A percentile compares a stretch with the other conserved stretches of the same genome.
phyloP scores from a whole-genome alignment of 2,888 invertebrate genomes.

The Serripes groenlandicus region DNA sequence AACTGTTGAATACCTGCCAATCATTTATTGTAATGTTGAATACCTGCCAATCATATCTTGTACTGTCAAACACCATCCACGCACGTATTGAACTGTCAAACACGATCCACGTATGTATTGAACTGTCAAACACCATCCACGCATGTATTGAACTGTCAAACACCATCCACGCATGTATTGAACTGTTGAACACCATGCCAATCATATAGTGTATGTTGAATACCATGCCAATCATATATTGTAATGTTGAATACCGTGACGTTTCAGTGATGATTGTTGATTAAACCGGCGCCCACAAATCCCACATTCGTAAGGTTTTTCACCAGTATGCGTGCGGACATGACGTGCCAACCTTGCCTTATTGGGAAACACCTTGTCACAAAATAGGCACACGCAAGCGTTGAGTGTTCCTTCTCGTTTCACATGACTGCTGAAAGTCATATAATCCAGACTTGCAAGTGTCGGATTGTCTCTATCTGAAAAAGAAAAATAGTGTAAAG shows the following conservation, averaged over 20 bases:
- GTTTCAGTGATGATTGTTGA: conserved; percentile 7
- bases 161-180: neutral
- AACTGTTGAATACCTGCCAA: no score
- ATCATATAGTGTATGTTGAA: neutral
- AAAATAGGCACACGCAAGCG: neutral
- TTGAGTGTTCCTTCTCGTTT: no score
- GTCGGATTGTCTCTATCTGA: neutral
- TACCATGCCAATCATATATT: neutral
- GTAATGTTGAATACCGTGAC: conserved; percentile 15
- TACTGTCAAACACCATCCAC: neutral
- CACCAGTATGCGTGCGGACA: conserved; percentile 13
- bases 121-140: neutral
- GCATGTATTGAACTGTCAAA: neutral
- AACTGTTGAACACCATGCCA: neutral
- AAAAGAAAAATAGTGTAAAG: neutral
- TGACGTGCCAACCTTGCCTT: neutral
- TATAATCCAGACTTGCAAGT: no score
- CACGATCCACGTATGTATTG: neutral
- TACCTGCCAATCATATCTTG: no score
- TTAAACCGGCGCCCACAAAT: conserved; percentile 6
- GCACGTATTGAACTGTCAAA: neutral
- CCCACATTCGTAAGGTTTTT: conserved; percentile 17
- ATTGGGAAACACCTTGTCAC: neutral
- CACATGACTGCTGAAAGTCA: no score
- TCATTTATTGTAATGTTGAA: no score